Percentiles rank a stretch among this genome's conserved stretches.
phyloP scores from a whole-genome alignment of 2,888 invertebrate genomes.

The Troides oblongomaculatus region DNA sequence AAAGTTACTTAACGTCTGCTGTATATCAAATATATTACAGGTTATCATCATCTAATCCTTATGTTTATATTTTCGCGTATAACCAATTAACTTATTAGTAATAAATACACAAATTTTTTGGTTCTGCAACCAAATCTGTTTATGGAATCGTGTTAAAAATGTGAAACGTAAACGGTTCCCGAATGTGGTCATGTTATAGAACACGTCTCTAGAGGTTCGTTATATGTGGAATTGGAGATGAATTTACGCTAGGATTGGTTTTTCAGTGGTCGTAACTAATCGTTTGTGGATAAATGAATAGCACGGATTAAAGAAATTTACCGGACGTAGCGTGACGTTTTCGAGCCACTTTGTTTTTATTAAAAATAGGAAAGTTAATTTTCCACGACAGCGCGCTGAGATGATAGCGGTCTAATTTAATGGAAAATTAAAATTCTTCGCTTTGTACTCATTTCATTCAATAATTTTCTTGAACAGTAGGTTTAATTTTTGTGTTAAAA shows the following conservation, averaged over 20 bases:
- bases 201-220: constrained; percentile 21
- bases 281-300: background rate
- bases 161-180: constrained; percentile 3
- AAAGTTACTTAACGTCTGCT: too few relatives aligned
- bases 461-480: too few relatives aligned
- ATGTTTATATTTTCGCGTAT: too few relatives aligned
- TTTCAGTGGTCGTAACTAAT: too few relatives aligned
- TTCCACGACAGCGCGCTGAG: constrained; percentile 13
- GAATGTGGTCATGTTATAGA: constrained; percentile 22
- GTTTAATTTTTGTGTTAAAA: too few relatives aligned
- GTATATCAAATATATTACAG: too few relatives aligned
- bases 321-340: constrained; percentile 18
- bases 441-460: background rate
- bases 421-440: constrained; percentile 8
- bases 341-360: constrained; percentile 6
- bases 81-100: too few relatives aligned
- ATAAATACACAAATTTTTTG: too few relatives aligned
- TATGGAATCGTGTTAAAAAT: too few relatives aligned
- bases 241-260: too few relatives aligned
- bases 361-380: constrained; percentile 11
- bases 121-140: too few relatives aligned
- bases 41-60: too few relatives aligned
- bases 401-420: constrained; percentile 7
- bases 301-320: background rate
- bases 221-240: constrained; percentile 21